Evolutionary conservation across 2,888 invertebrate genomes (phyloP), one percentile per base, ranked within the genome.

Genomic region (Cylloceria caligata): DNA sequence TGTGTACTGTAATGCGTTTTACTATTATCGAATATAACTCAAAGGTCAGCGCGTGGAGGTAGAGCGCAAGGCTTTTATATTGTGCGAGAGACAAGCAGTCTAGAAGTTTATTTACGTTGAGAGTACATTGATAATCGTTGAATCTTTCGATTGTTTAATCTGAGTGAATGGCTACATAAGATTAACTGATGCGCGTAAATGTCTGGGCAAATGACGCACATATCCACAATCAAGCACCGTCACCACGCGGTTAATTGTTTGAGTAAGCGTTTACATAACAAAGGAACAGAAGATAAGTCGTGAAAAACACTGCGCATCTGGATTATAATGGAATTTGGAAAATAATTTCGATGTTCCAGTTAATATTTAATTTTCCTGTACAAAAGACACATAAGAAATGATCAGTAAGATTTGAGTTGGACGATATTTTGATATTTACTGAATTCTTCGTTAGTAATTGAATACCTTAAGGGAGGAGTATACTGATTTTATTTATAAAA

Each of bases 231-330:
- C 30, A 19, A 34, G 19, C 60, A 7, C 2, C 13, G 55, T 30
- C 55, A 30, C n/a, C 60, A 9, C 34, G 19, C 36, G 16, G 16
- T 60, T 7, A 36, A 34, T 19, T 34, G 34, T 30, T 76, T 68
- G 13, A 76, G 30, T 68, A 13, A 49, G n/a, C 47, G 36, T 60
- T 24, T 34, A 27, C 34, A 62, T 42, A 74, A 36, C 39, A 19
- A 74, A 52, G 13, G n/a, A 60, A 34, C 11, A 52, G 24, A 52
- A 24, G 11, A 4, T 24, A 19, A 30, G 30, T 34, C 19, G 60
- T 34, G 1, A 34, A 60, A 60, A 57, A 16, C 34, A 5, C 34
- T 16, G 16, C 34, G 34, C 34, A 34, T 34, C 19, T 19, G 7
- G 16, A 34, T 34, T 3, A n/a, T 6, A 13, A 6, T 5, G 55